A percentile compares a stretch with the other conserved stretches of the same genome.
Evolutionary conservation across 1,140 invertebrate genomes (phyloP).

Genomic region (Nasonia vitripennis): DNA sequence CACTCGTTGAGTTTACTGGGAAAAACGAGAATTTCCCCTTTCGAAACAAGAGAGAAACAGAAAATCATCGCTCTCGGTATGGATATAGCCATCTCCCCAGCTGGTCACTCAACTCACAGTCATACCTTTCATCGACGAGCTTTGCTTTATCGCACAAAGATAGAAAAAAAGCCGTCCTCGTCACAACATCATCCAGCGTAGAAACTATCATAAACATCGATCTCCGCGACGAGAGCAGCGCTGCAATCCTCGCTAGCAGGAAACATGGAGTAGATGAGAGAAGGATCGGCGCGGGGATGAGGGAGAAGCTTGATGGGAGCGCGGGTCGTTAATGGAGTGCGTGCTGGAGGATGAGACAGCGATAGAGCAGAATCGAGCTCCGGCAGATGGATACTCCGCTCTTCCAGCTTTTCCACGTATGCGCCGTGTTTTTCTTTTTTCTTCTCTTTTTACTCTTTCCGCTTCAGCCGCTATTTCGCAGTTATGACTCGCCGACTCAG

Average conservation of each 20-base stretch:
- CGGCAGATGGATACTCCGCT: conserved; percentile 6
- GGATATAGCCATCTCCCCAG: not conserved
- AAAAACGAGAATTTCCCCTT: no score
- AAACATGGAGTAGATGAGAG: not conserved
- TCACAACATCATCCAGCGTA: not conserved
- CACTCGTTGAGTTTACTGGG: no score
- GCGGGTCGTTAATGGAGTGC: conserved; percentile 2
- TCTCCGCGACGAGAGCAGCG: not conserved
- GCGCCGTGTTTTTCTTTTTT: not conserved
- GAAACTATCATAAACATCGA: conserved; percentile 25
- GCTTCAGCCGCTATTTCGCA: not conserved
- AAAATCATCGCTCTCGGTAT: no score
- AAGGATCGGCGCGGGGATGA: not conserved
- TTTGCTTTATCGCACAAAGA: not conserved
- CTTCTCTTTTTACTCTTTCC: not conserved
- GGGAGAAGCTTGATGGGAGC: not conserved
- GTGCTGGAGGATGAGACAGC: not conserved
- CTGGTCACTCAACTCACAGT: not conserved
- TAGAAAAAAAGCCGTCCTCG: not conserved
- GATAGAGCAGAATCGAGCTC: not conserved
- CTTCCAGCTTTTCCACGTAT: not conserved
- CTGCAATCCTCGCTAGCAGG: not conserved
- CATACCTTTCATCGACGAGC: not conserved
- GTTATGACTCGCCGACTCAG: not conserved
- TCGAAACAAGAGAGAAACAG: no score